Conservation (phyloP, 1,140 invertebrate species). For the Lordiphosa stackelbergi region DNA sequence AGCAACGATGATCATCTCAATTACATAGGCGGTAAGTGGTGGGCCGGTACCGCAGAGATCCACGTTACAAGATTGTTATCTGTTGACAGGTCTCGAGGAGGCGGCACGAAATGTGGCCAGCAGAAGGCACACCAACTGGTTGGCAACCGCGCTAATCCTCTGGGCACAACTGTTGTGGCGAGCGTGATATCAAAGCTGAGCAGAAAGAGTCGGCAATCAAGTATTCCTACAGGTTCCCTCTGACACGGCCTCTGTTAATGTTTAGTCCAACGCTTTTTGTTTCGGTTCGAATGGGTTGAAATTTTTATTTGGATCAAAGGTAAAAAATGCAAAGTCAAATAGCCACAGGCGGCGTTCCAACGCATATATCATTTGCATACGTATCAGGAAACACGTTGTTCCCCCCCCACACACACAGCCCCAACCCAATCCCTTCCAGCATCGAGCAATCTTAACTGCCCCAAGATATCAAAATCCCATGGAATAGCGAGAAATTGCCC, state of each 20-base stretch:
- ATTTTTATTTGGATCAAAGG: slow-evolving; percentile 3
- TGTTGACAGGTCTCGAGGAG: slow-evolving; percentile 50
- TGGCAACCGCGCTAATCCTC: slow-evolving; percentile 28
- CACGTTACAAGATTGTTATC: not conserved
- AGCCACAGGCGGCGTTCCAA: slow-evolving; percentile 32
- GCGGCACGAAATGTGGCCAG: slow-evolving; percentile 43
- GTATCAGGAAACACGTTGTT: slow-evolving; percentile 62
- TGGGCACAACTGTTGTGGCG: slow-evolving; percentile 19
- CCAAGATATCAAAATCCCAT: slow-evolving; percentile 36
- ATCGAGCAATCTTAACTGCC: slow-evolving; percentile 5
- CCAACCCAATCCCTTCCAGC: not conserved
- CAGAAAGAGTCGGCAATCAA: slow-evolving; percentile 61
- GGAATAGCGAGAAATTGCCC: slow-evolving; percentile 1
- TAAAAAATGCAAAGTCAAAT: slow-evolving; percentile 25
- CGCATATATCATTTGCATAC: slow-evolving; percentile 70
- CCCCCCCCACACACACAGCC: slow-evolving; percentile 18
- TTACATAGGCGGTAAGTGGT: slow-evolving; percentile 68
- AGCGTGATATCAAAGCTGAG: slow-evolving; percentile 69
- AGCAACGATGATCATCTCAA: slow-evolving; percentile 74
- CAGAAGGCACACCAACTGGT: slow-evolving; percentile 17
- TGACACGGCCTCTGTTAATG: not conserved
- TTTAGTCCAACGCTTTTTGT: slow-evolving; percentile 5
- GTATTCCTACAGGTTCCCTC: slow-evolving; percentile 64
- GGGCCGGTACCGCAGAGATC: not conserved
- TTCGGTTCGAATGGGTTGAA: not conserved